Conservation (phyloP, 2,113 vertebrate genomes). For the Epinephelus fuscoguttatus region DNA sequence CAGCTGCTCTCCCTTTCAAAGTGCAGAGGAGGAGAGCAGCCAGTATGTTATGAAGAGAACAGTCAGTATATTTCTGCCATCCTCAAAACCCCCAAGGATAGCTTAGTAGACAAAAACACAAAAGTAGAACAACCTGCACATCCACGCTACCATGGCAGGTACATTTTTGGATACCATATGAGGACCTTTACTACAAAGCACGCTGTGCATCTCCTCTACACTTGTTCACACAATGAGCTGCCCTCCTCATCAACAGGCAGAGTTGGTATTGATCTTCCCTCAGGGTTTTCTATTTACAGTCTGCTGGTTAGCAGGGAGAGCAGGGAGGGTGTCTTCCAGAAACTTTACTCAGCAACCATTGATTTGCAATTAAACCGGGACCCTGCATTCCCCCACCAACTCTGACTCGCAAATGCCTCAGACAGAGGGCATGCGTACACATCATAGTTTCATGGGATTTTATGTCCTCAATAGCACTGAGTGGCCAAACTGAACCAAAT, state of each 20-base stretch:
- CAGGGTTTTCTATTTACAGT: conserved; percentile 73
- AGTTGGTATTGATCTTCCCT: conserved; percentile 66
- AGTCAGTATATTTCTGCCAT: not conserved
- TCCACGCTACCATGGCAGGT: not conserved
- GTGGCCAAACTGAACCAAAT: not conserved
- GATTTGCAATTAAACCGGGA: conserved; percentile 63
- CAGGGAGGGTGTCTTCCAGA: conserved; percentile 50
- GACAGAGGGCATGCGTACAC: not conserved
- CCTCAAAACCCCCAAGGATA: not conserved
- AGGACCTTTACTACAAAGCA: not conserved
- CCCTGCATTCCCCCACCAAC: conserved; percentile 29
- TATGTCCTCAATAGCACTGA: not conserved
- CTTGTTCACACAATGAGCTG: conserved; percentile 32
- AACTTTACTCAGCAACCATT: conserved; percentile 65
- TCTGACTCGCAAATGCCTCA: conserved; percentile 3
- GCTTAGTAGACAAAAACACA: not conserved
- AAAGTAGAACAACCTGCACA: conserved; percentile 12
- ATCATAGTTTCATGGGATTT: not conserved
- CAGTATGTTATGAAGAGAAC: conserved; percentile 5
- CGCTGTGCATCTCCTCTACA: not conserved
- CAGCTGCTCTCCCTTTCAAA: conserved; percentile 13
- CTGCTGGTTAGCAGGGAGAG: conserved; percentile 48
- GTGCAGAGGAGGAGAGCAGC: not conserved
- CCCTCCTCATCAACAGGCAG: conserved; percentile 62
- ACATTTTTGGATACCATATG: not conserved